phyloP scores from a whole-genome alignment of 2,797 vertebrate species.

The Enteromius argenteus region DNA sequence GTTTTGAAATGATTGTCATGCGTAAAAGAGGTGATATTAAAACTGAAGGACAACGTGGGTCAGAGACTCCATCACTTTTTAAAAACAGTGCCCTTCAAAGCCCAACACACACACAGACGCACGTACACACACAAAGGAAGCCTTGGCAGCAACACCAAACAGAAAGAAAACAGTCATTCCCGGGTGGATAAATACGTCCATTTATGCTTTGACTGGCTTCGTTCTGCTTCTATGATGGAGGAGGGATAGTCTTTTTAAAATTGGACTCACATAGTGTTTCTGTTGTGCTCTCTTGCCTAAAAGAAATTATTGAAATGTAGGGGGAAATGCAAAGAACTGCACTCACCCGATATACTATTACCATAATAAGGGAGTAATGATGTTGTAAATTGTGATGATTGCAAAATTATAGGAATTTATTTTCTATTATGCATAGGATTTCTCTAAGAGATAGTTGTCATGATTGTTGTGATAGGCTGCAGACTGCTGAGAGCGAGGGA shows the following conservation, averaged over 20 bases:
- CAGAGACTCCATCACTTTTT: conserved; percentile 47
- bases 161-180: conserved; percentile 58
- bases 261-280: conserved; percentile 69
- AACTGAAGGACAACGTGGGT: conserved; percentile 54
- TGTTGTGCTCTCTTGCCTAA: conserved; percentile 25
- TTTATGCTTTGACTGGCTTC: conserved; percentile 73
- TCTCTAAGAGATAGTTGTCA: conserved; percentile 61
- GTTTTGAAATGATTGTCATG: conserved; percentile 18
- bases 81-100: conserved; percentile 30
- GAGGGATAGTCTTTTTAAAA: conserved; percentile 68
- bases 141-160: conserved; percentile 39
- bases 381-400: conserved; percentile 29
- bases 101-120: conserved; percentile 38
- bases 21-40: conserved; percentile 8
- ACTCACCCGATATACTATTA: conserved; percentile 26
- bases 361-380: conserved; percentile 34
- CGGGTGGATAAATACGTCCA: conserved; percentile 75
- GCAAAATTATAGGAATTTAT: conserved; percentile 33
- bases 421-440: conserved; percentile 57
- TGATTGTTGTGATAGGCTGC: conserved; percentile 56
- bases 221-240: conserved; percentile 73
- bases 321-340: conserved; percentile 29
- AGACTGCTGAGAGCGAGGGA: conserved; percentile 40
- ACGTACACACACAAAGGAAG: conserved; percentile 56
- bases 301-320: conserved; percentile 32